Percentiles rank a stretch among this genome's conserved stretches.
Conservation (phyloP, 2,888 invertebrate genomes). For the Nomada flava region DNA sequence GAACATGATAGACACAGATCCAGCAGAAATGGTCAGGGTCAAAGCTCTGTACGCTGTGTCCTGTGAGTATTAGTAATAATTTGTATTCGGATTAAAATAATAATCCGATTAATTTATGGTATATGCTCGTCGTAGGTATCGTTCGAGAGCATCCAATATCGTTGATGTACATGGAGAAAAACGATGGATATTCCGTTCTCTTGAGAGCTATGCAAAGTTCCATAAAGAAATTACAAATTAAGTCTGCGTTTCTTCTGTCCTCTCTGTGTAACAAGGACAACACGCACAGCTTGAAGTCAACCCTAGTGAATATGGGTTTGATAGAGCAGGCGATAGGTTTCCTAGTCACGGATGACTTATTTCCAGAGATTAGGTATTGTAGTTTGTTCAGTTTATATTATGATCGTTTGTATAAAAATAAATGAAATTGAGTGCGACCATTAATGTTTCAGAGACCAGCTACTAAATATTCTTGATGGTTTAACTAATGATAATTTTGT, state of each 20-base stretch:
- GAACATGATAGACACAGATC: conserved; percentile 86
- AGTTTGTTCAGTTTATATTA: conserved; percentile 4
- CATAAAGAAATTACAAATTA: conserved; percentile 88
- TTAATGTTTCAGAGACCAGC: conserved; percentile 75
- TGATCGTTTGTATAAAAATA: background rate
- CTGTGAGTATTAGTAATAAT: conserved; percentile 85
- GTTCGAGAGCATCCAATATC: conserved; percentile 88
- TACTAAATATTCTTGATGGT: conserved; percentile 77
- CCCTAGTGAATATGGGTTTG: conserved; percentile 81
- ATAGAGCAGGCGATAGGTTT: conserved; percentile 80
- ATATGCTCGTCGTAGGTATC: conserved; percentile 85
- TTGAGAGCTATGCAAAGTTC: conserved; percentile 86
- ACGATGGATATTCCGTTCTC: conserved; percentile 89
- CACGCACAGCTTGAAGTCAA: conserved; percentile 72
- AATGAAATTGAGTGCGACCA: background rate
- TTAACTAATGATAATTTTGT: conserved; percentile 77
- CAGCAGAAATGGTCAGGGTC: conserved; percentile 86
- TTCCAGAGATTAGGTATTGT: conserved; percentile 78
- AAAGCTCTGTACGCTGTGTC: conserved; percentile 93
- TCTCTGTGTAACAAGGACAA: conserved; percentile 85
- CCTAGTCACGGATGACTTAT: conserved; percentile 72
- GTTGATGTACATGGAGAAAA: conserved; percentile 86
- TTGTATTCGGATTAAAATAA: background rate
- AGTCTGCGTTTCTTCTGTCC: conserved; percentile 90
- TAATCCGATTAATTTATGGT: conserved; percentile 1